These are phyloP conservation scores for Varroa destructor DNA, from an alignment of 1,140 invertebrate genomes.

Conservation along the genomic window DNA sequence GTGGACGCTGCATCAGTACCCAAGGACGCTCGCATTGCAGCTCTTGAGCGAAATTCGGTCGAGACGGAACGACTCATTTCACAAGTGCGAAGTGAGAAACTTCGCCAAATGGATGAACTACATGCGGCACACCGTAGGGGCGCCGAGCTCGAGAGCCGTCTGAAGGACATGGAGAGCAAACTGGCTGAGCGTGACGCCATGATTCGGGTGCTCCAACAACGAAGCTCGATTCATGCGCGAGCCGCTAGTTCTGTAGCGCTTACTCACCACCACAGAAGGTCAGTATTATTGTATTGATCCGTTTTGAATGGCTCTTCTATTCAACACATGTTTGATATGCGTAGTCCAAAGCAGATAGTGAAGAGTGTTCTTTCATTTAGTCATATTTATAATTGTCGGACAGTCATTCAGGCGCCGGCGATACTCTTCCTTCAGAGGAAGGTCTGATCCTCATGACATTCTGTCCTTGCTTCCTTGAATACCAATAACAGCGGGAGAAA, in stretches of 20 bases:
- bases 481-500: too few relatives aligned
- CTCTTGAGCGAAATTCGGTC: slow-evolving; percentile 65
- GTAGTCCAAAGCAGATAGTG: background rate
- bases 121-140: slow-evolving; percentile 62
- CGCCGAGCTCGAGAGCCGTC: slow-evolving; percentile 66
- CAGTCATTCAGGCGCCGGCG: too few relatives aligned
- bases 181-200: slow-evolving; percentile 74
- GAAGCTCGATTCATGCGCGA: slow-evolving; percentile 33
- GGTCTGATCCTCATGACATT: too few relatives aligned
- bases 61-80: slow-evolving; percentile 74
- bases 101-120: slow-evolving; percentile 63
- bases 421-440: too few relatives aligned
- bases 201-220: slow-evolving; percentile 72
- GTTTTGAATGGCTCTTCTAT: background rate
- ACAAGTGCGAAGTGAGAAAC: slow-evolving; percentile 67
- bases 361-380: too few relatives aligned
- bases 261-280: slow-evolving; percentile 31
- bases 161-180: slow-evolving; percentile 73
- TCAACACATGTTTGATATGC: background rate
- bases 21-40: slow-evolving; percentile 74
- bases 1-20: slow-evolving; percentile 69
- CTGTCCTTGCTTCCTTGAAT: too few relatives aligned
- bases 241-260: slow-evolving; percentile 35
- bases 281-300: background rate
- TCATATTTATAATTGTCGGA: too few relatives aligned